Evolutionary conservation across 2,113 vertebrate species (phyloP).

Genomic region (Gambusia holbrooki): DNA sequence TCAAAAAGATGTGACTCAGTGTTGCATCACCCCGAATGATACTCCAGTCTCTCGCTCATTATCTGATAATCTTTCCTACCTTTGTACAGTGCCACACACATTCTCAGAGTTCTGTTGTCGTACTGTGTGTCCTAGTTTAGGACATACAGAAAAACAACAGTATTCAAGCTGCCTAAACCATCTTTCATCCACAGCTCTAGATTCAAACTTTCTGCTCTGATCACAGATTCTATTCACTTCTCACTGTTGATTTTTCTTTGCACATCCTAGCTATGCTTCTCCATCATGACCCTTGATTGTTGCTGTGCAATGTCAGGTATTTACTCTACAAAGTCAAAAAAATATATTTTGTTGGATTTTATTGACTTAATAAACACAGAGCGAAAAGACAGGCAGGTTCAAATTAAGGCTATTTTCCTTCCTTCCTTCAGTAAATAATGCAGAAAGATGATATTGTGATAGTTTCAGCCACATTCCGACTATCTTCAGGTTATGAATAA

Average conservation of each 20-base stretch:
- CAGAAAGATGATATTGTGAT: slow-evolving; percentile 3
- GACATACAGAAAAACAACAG: no score
- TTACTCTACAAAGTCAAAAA: background rate
- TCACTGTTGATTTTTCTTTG: background rate
- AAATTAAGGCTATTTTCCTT: background rate
- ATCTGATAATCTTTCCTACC: background rate
- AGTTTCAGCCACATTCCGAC: background rate
- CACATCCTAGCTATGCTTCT: background rate
- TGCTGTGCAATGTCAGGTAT: background rate
- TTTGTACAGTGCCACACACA: background rate
- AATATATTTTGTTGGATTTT: background rate
- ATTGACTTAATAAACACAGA: no score
- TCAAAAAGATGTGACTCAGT: background rate
- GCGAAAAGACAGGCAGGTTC: background rate
- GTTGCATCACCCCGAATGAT: background rate
- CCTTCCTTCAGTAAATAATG: background rate
- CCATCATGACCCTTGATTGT: background rate
- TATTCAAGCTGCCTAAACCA: background rate
- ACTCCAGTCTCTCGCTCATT: background rate
- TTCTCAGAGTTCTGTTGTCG: background rate
- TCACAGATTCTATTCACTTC: background rate
- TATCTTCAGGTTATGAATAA: slow-evolving; percentile 8
- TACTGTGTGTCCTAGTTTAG: background rate
- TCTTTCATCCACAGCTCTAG: background rate
- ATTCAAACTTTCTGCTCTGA: background rate